Evolutionary conservation across 2,113 vertebrate species (phyloP).

Genomic region (Brienomyrus brachyistius): DNA sequence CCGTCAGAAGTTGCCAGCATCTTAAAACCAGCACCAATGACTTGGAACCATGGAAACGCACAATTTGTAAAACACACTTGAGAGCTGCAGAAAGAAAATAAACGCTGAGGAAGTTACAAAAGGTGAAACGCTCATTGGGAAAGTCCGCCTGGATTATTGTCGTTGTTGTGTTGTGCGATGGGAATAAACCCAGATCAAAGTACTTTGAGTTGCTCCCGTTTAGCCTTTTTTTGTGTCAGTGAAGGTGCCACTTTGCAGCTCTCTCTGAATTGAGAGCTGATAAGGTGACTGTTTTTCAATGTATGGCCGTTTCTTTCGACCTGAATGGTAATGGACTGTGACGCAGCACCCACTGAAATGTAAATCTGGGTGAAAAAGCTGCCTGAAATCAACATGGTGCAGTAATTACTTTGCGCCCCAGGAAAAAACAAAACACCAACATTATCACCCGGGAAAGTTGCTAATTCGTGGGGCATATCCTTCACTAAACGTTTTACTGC

Average conservation of each 20-base stretch:
- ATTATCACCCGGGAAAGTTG: neutral
- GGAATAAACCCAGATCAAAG: neutral
- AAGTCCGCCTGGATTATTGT: neutral
- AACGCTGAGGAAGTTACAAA: neutral
- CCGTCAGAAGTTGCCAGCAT: conserved; percentile 13
- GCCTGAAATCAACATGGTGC: neutral
- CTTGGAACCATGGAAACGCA: conserved; percentile 6
- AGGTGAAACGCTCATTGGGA: neutral
- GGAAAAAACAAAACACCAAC: neutral
- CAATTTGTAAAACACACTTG: conserved; percentile 2
- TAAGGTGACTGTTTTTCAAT: neutral
- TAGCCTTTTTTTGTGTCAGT: neutral
- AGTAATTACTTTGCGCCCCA: conserved; percentile 14
- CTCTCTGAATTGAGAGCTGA: neutral
- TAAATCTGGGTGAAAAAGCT: conserved; percentile 1
- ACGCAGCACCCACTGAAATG: conserved; percentile 5
- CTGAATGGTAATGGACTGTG: neutral
- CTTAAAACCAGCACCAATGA: neutral
- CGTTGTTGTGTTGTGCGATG: neutral
- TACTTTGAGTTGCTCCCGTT: neutral
- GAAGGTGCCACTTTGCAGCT: neutral
- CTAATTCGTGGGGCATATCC: conserved; percentile 32
- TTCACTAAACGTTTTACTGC: conserved; percentile 39
- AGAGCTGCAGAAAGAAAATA: neutral
- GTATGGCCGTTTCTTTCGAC: neutral